Evolutionary conservation across 1,140 invertebrate genomes (phyloP), one percentile per base, ranked within the genome.

Genomic region (Camponotus pennsylvanicus): DNA sequence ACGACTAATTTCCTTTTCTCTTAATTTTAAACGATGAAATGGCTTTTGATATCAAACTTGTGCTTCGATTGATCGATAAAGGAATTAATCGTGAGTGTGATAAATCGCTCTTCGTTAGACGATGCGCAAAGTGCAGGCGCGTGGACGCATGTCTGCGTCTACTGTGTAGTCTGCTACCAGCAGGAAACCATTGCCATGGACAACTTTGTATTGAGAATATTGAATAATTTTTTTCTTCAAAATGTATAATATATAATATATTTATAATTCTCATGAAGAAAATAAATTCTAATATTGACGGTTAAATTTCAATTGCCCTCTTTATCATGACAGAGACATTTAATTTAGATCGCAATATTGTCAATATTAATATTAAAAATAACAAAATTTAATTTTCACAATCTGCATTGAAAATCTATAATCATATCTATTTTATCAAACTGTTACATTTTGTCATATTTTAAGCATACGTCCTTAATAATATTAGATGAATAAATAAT

Each of bases 21-120:
- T 73, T 13, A 15, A 57, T 71, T 71, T 55, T 18, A n/a, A 40
- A 42, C 2, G 1, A 21, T 21, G 21, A 70, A 21, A 52, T 52
- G 13, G n/a, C 69, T 52, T 32, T 32, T 32, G 27, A 34, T 71
- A 71, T 52, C 37, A 59, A 52, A 76, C 71, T 15, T 27, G 52
- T 18, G 49, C 61, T 64, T 66, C 42, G 21, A 37, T 78, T 78
- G 13, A 63, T 11, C 15, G 75, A 78, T 8, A 21, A 27, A 49
- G 1, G 42, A n/a, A 67, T 64, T n/a, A 42, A 77, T 63, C 42
- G 61, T 34, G 76, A 78, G 18, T 32, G 61, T 34, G 76, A 78
- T n/a, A 79, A 45, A 79, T 67, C 34, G 76, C 32, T 55, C 18
- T 55, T 52, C n/a, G 63, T 79, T 77, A 77, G 75, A 59, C 75